Evolutionary conservation across 2,797 vertebrate genomes (phyloP).

Genomic region (Mycteria americana): DNA sequence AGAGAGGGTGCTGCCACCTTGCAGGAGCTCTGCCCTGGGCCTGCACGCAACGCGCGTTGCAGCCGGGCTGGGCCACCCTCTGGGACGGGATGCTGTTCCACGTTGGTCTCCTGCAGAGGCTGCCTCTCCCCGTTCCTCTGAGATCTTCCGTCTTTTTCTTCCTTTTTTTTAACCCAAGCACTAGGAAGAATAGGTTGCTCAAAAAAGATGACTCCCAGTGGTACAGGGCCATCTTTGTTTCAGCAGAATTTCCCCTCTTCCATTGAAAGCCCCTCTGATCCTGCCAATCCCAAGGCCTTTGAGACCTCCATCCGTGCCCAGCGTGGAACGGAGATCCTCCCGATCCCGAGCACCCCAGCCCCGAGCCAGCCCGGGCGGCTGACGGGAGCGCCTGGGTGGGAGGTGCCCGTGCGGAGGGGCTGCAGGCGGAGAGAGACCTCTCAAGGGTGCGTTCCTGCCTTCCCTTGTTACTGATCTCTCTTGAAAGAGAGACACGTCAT

Average conservation of each 20-base stretch:
- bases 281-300: not conserved
- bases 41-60: rapidly evolving
- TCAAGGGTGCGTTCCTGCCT: not conserved
- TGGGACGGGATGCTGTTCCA: rapidly evolving
- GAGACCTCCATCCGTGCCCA: not conserved
- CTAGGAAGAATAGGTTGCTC: not conserved
- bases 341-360: not conserved
- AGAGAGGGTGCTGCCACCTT: not conserved
- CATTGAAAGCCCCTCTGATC: not conserved
- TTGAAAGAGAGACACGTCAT: not conserved
- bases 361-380: not conserved
- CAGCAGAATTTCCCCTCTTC: not conserved
- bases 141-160: not conserved
- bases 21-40: rapidly evolving
- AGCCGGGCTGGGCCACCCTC: too few relatives aligned
- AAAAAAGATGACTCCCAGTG: not conserved
- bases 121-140: not conserved
- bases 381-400: rapidly evolving
- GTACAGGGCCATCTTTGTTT: not conserved
- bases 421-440: not conserved
- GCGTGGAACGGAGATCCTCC: not conserved
- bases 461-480: too few relatives aligned
- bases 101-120: not conserved
- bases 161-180: not conserved
- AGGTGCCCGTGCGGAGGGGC: not conserved